phyloP scores from a whole-genome alignment of 2,113 vertebrate genomes.

The Eptatretus burgeri region DNA sequence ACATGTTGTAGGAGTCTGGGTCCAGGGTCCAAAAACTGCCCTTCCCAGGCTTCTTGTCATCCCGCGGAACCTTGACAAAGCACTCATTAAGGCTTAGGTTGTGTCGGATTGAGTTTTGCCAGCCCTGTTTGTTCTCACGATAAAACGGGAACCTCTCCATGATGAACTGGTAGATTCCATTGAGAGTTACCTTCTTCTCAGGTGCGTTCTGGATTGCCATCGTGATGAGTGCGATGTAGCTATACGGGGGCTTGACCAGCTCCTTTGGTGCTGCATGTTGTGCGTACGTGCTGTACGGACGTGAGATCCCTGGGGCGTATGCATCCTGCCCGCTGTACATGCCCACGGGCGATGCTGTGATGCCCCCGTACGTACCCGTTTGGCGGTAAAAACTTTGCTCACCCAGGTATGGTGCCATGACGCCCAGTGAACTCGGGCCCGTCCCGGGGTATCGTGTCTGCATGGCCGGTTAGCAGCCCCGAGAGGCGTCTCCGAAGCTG shows the following conservation, averaged over 20 bases:
- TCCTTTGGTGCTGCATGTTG: constrained; percentile 13
- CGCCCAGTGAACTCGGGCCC: constrained; percentile 30
- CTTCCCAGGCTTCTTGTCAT: constrained; percentile 20
- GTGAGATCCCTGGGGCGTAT: neutral
- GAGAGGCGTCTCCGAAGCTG: too few species aligned
- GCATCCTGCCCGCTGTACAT: constrained; percentile 17
- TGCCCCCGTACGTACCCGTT: constrained; percentile 26
- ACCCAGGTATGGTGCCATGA: constrained; percentile 30
- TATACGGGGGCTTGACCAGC: constrained; percentile 26
- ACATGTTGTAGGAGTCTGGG: constrained; percentile 28
- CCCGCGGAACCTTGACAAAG: constrained; percentile 39
- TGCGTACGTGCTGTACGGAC: neutral
- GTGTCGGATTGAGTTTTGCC: constrained; percentile 68
- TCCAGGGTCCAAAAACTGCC: constrained; percentile 20
- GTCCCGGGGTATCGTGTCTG: constrained; percentile 38
- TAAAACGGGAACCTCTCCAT: constrained; percentile 27
- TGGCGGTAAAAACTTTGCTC: constrained; percentile 34
- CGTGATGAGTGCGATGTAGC: constrained; percentile 30
- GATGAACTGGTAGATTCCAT: constrained; percentile 28
- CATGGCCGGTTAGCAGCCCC: constrained; percentile 14
- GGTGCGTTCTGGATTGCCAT: constrained; percentile 30
- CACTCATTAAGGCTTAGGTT: constrained; percentile 67
- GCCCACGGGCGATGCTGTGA: constrained; percentile 27
- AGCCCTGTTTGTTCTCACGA: constrained; percentile 25
- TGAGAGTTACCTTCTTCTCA: constrained; percentile 20